Base-by-base conservation (phyloP, 2,113 vertebrate genomes). In the Labeo catla region DNA sequence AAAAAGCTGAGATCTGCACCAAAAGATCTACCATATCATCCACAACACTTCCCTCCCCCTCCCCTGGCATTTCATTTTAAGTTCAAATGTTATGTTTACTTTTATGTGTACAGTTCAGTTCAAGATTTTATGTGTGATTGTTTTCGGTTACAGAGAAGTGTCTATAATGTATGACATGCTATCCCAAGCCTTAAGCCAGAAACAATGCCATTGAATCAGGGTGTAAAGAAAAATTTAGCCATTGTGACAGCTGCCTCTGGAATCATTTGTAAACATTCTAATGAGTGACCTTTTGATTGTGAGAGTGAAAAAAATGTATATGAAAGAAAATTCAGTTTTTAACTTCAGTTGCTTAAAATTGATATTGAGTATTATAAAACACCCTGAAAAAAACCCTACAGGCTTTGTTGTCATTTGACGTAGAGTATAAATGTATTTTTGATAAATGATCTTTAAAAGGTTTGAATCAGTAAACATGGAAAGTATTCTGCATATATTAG, bases 61-160 rank as follows among this genome's bases (percentile, higher is more conserved):
- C 52, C 52, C 21, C 78, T 52, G 52, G 45, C 70, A n/a, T 65
- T 70, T 81, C 16, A 23, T 28, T 84, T 76, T 43, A 43, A 39
- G 49, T 28, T 65, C 16, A 28, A n/a, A 50, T 13, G 36, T 79
- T 57, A 76, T 36, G 13, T 86, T 84, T 84, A 34, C 23, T 85
- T 85, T 89, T 89, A 81, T 85, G 79, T 89, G 88, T 89, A 89
- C 86, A 87, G 84, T 89, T 83, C 61, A 21, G 83, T 82, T 85
- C 19, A 15, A 61, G 57, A 76, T 87, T 87, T 89, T 87, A 81
- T 81, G 59, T 86, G 61, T 77, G 45, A 19, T 83, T 83, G 80
- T 65, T 70, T 83, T 83, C 54, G 65, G 81, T 70, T 87, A 77
- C 82, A 50, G 77, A 13, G 54, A 74, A 45, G 39, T 74, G 47